These are phyloP conservation scores for Catostomus latipinnis DNA, from an alignment of 2,797 vertebrate species.

Conservation along the genomic window DNA sequence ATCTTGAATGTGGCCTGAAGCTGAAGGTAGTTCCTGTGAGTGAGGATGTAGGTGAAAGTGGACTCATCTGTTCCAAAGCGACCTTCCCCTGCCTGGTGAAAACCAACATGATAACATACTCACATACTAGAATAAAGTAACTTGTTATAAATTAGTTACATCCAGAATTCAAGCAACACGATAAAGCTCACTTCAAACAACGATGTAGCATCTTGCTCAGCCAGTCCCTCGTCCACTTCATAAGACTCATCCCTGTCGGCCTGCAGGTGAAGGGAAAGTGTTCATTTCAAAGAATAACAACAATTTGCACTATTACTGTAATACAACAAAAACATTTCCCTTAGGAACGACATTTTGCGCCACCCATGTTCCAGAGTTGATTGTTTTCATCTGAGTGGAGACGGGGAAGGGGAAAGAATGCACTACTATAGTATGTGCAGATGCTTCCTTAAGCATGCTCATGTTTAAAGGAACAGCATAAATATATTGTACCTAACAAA, in stretches of 20 bases:
- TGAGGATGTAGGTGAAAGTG: constrained; percentile 88
- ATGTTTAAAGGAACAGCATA: too few species aligned
- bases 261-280: constrained; percentile 66
- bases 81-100: constrained; percentile 88
- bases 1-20: constrained; percentile 92
- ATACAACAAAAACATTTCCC: not conserved
- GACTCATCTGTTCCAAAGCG: constrained; percentile 93
- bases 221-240: constrained; percentile 83
- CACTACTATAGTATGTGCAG: not conserved
- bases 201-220: constrained; percentile 86
- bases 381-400: not conserved
- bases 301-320: too few species aligned
- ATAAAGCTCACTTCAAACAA: constrained; percentile 84
- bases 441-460: not conserved
- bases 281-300: not conserved
- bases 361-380: constrained; percentile 8
- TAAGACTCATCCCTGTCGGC: constrained; percentile 87
- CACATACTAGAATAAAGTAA: not conserved
- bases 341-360: not conserved
- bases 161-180: not conserved
- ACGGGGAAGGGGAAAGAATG: not conserved
- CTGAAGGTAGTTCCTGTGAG: constrained; percentile 91
- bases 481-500: too few species aligned
- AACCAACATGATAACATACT: not conserved
- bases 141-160: not conserved